Evolutionary conservation across 2,888 invertebrate species (phyloP), one percentile per base, ranked within the genome.

Genomic region (Acronicta psi): DNA sequence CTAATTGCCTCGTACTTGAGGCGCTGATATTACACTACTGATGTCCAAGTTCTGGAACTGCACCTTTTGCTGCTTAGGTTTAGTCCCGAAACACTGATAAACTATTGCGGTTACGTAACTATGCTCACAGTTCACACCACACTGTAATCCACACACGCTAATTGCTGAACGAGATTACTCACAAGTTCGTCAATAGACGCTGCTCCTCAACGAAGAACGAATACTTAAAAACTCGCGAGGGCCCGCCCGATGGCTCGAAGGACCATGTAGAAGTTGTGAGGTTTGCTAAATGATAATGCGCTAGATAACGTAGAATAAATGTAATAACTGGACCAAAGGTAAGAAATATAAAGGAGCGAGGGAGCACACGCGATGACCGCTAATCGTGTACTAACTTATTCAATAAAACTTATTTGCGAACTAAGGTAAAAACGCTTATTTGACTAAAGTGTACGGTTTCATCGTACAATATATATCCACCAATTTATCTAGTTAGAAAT

Each of bases 361-460:
- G 42, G 42, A 42, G 42, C 42, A 42, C 42, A 42, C 42, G 42
- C 42, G 42, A 42, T 42, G 42, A 42, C 42, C 42, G 42, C 23
- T 42, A 42, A 42, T 42, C 42, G 42, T 42, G 42, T 42, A 42
- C 42, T 42, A 13, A 42, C 2, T 13, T 7, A 23, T 23, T 23
- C 5, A 7, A 23, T 23, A 23, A 7, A 4, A 23, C 20, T 20
- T 20, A 23, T 23, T 23, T 23, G 23, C 23, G 7, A 23, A 23
- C 6, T 23, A 7, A 23, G 23, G 23, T 23, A 23, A 23, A 23
- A 23, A 23, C 7, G 23, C 23, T 23, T 23, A 23, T 23, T 23
- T 23, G 23, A 23, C 23, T 23, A 23, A 7, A 23, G 23, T 23
- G 23, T 23, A 23, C 23, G 23, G 23, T 23, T 23, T 23, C 23